Evolutionary conservation across 1,140 invertebrate genomes (phyloP).

Genomic region (Heliconius melpomene): DNA sequence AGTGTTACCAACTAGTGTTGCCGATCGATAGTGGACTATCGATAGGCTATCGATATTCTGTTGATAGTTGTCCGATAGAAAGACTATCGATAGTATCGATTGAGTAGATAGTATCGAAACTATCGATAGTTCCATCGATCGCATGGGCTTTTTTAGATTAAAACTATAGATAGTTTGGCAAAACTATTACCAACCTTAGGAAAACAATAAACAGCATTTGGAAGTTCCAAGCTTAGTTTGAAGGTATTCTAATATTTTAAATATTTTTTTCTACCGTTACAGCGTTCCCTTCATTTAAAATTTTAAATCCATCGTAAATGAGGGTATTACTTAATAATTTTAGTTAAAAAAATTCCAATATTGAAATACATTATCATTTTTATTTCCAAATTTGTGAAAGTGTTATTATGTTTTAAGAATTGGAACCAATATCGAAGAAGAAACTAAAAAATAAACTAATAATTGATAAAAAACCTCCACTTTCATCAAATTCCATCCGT

Average conservation of each 20-base stretch:
- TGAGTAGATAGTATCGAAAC: too few relatives aligned
- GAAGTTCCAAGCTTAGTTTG: neutral
- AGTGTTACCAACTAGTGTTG: too few relatives aligned
- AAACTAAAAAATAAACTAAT: constrained; percentile 51
- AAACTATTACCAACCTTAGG: too few relatives aligned
- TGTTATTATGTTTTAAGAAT: constrained; percentile 45
- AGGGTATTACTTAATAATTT: neutral
- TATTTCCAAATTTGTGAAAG: neutral
- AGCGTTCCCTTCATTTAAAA: constrained; percentile 1
- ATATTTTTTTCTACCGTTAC: neutral
- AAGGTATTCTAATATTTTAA: constrained; percentile 25
- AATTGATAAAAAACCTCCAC: constrained; percentile 54
- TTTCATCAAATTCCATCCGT: constrained; percentile 44
- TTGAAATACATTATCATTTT: neutral
- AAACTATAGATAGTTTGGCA: too few relatives aligned
- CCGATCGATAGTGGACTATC: too few relatives aligned
- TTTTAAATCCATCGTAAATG: neutral
- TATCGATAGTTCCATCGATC: too few relatives aligned
- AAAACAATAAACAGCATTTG: neutral
- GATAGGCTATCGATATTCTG: too few relatives aligned
- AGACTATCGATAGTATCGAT: too few relatives aligned
- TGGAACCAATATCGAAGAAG: constrained; percentile 49
- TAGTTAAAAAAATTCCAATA: neutral
- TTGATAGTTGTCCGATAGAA: too few relatives aligned
- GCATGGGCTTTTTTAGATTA: too few relatives aligned